phyloP scores from a whole-genome alignment of 2,888 invertebrate species.

The Diaphora mendica region DNA sequence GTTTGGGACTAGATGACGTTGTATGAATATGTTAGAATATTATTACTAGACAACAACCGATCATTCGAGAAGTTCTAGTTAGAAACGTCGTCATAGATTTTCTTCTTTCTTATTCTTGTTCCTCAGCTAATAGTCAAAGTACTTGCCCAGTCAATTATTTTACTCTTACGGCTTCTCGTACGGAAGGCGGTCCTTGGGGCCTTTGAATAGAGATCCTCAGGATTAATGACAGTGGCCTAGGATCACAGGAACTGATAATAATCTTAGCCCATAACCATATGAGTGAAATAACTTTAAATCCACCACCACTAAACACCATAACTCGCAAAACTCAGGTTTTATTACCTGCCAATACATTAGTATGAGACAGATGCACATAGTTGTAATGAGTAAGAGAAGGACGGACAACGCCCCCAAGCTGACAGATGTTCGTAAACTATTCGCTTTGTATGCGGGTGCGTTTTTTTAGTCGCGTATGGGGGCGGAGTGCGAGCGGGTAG shows the following conservation, averaged over 20 bases:
- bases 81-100: no score
- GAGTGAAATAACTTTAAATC: slow-evolving; percentile 10
- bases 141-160: no score
- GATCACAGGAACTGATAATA: neutral
- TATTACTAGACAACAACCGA: no score
- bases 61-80: no score
- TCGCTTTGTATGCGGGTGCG: slow-evolving; percentile 76
- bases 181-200: no score
- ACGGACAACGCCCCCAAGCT: slow-evolving; percentile 50
- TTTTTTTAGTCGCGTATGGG: slow-evolving; percentile 58
- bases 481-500: slow-evolving; percentile 45
- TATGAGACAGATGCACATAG: slow-evolving; percentile 46
- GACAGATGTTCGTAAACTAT: slow-evolving; percentile 80
- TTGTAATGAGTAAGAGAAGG: slow-evolving; percentile 40
- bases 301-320: slow-evolving; percentile 30
- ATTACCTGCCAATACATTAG: slow-evolving; percentile 57
- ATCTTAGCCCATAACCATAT: slow-evolving; percentile 6
- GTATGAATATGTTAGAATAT: no score
- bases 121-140: no score
- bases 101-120: no score
- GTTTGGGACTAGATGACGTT: no score
- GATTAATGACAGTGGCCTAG: neutral
- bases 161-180: no score
- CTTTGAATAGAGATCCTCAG: neutral
- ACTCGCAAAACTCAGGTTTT: slow-evolving; percentile 62